phyloP scores from a whole-genome alignment of 2,888 invertebrate genomes.

The Acleris laterana region DNA sequence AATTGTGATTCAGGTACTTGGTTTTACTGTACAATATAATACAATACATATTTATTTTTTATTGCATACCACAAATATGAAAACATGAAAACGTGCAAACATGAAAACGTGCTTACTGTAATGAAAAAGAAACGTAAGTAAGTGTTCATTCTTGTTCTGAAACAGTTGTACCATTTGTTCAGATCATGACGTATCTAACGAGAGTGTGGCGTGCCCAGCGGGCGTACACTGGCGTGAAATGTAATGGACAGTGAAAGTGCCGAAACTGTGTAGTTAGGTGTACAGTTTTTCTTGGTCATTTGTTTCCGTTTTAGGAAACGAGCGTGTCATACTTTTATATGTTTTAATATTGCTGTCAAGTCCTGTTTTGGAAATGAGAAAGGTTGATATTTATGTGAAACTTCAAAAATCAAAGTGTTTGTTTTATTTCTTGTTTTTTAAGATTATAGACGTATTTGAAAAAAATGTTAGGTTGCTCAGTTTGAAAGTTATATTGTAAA shows the following conservation, averaged over 20 bases:
- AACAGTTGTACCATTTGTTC: constrained; percentile 5
- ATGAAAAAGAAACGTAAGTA: background rate
- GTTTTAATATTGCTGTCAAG: background rate
- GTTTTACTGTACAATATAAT: background rate
- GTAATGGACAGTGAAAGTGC: constrained; percentile 55
- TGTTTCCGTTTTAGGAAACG: constrained; percentile 21
- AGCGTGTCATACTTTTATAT: background rate
- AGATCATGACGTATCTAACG: constrained; percentile 41
- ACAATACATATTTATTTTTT: too few relatives aligned
- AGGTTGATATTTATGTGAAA: background rate
- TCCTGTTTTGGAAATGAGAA: background rate
- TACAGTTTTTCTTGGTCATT: constrained; percentile 19
- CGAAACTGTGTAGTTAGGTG: constrained; percentile 24
- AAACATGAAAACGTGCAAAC: too few relatives aligned
- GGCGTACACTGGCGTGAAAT: constrained; percentile 40
- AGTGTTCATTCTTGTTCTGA: constrained; percentile 10
- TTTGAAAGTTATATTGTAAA: too few relatives aligned
- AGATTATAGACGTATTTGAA: too few relatives aligned
- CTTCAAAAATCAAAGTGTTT: background rate
- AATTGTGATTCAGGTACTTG: background rate
- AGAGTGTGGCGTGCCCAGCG: constrained; percentile 55
- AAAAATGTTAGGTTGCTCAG: too few relatives aligned
- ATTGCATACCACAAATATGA: too few relatives aligned
- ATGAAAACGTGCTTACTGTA: background rate
- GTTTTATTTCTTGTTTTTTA: too few relatives aligned